Base-by-base conservation (phyloP, 2,797 vertebrate genomes). In the Mycteria americana region DNA sequence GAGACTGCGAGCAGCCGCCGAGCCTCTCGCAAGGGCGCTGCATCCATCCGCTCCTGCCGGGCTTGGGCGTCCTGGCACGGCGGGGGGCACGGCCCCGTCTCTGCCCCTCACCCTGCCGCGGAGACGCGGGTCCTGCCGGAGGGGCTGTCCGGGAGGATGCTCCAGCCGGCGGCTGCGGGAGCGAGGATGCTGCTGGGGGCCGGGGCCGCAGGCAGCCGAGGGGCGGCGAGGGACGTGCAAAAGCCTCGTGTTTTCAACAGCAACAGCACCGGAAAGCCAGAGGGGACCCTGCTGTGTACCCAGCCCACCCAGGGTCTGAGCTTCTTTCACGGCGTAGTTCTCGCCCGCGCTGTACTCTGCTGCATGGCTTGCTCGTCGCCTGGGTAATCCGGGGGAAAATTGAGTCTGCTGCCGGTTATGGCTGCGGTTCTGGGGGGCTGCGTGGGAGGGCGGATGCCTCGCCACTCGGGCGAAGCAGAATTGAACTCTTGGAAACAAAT, bases 401-500 rank as follows among this genome's bases (percentile, higher is more conserved):
- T 1, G 28, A 50, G 28, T 4, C 27, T 59, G 62, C 48, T 46
- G 41, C 30, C 3, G 7, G 50, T 33, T 54, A 18, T 3, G 4
- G 60, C 48, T 65, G 22, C 0, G 0, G 24, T 19, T 14, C 19
- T 23, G 74, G 45, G 78, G 51, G 46, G 60, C 4, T 6, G 18
- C 31, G 1, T 0, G 3, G 13, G 2, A 16, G 13, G 18, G 7
- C 8, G 23, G 50, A 12, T 30, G 41, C 10, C 23, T 65, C 28
- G 72, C 13, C 4, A 2, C 24, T 37, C 0, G 0, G 25, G 27
- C 2, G 4, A 85, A 50, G 54, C 3, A 19, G 24, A 65, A 45
- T 2, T 23, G 64, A 62, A 2, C 24, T 43, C 35, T 13, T 12
- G 28, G 46, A 43, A 60, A 21, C 6, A 31, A 68, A 64, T 3